Base-by-base conservation (phyloP, 2,888 invertebrate species). In the Tenthredo distinguenda region DNA sequence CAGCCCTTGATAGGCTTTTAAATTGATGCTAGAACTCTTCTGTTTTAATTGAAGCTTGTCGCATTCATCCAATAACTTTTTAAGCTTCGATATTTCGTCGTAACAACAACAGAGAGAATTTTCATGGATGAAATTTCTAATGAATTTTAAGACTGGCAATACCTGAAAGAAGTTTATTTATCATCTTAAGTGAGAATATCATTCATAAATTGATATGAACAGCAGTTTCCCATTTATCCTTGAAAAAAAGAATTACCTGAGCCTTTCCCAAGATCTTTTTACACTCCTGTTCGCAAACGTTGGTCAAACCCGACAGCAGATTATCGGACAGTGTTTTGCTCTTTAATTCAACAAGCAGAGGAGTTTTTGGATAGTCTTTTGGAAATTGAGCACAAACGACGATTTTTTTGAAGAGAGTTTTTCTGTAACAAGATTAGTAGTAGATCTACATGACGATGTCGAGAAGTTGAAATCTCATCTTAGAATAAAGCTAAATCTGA, bases 81-180 rank as follows among this genome's bases (percentile, higher is more conserved):
- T 96, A 83, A 97, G 91, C 72, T 93, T 91, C 86, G 95, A 94
- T 86, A 97, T 96, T 93, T 97, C 97, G 90, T 96, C 96, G 88
- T 96, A 96, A 89, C 96, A 97, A 85, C 96, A 96, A 90, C 96
- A 96, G 4, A 97, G 93, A 0, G 96, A 96, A 93, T 96, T 96
- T 87, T 96, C 96, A 77, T 95, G 95, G 18, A 96, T 93, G 90
- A 96, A 97, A 86, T 95, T 95, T 81, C 95, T 93, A 7, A 96
- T 93, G 90, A 96, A 96, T 88, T 95, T 94, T 21, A 96, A 91
- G 5, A 95, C 93, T 76, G 94, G 94, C 55, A 97, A 91, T 21
- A 96, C 93, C 94, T 95, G 92, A 15, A 88, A 88, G 21, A 43
- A 15, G 58, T 71, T 55, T 2, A 55, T 55, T 55, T n/a, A 7